phyloP scores from a whole-genome alignment of 2,113 vertebrate species.

The Rynchops niger region DNA sequence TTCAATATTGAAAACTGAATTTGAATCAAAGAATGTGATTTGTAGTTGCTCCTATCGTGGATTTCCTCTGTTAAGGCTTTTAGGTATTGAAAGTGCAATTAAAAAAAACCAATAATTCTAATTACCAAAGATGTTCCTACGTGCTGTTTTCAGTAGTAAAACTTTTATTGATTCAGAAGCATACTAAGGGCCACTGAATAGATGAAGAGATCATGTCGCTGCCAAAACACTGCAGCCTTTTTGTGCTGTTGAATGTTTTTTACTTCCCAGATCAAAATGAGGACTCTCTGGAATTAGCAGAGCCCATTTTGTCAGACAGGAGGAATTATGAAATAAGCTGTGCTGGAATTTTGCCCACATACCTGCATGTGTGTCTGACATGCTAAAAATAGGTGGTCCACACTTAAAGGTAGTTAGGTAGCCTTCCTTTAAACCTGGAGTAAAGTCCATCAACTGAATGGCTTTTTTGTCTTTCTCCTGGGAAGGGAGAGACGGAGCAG shows the following conservation, averaged over 20 bases:
- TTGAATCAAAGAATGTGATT: background rate
- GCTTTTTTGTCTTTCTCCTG: background rate
- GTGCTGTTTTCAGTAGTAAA: background rate
- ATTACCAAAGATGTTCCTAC: rapidly evolving
- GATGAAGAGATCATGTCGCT: background rate
- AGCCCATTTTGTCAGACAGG: rapidly evolving
- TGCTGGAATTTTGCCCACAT: background rate
- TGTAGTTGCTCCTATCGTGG: background rate
- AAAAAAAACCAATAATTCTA: background rate
- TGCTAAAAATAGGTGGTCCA: background rate
- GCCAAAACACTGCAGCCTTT: background rate
- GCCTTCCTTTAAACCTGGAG: background rate
- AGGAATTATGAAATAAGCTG: background rate
- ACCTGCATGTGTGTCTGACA: background rate
- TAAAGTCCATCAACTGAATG: rapidly evolving
- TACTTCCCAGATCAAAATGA: background rate
- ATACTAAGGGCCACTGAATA: background rate
- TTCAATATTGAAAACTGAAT: background rate
- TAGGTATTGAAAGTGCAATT: background rate
- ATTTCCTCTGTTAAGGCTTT: background rate
- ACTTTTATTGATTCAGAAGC: background rate
- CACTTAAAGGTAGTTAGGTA: background rate
- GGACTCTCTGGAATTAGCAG: background rate
- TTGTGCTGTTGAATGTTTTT: background rate
- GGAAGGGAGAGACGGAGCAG: background rate